Conservation (phyloP, 2,888 invertebrate genomes). For the Cancer borealis region DNA sequence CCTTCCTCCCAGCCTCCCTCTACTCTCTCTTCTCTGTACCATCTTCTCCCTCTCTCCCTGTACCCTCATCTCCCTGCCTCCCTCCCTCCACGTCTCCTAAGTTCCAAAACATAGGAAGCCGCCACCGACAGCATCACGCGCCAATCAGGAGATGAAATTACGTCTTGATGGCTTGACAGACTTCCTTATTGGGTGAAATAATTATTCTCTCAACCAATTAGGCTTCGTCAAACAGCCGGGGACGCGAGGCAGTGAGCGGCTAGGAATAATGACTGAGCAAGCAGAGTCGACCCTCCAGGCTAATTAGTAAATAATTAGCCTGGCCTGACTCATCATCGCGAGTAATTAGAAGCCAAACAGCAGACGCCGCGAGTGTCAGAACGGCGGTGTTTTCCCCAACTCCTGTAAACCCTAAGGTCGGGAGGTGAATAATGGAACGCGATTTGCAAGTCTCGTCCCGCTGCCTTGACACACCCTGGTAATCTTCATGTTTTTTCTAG, state of each 20-base stretch:
- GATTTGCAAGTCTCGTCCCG: background rate
- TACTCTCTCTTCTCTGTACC: background rate
- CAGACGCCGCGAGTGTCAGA: background rate
- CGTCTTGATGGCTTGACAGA: slow-evolving; percentile 52
- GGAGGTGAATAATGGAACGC: background rate
- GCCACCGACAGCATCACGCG: background rate
- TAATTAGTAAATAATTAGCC: slow-evolving; percentile 29
- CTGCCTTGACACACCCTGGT: background rate
- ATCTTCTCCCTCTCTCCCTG: background rate
- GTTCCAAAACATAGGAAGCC: slow-evolving; percentile 12
- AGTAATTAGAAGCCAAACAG: slow-evolving; percentile 15
- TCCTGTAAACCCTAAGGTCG: background rate
- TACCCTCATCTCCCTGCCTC: background rate
- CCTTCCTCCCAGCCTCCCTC: background rate
- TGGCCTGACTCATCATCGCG: background rate
- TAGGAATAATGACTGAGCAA: slow-evolving; percentile 9
- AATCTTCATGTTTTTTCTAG: background rate
- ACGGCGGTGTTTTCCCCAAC: background rate
- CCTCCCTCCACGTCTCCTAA: background rate
- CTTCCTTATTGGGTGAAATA: slow-evolving; percentile 56
- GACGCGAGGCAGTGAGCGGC: slow-evolving; percentile 3
- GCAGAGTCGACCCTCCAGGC: slow-evolving; percentile 2
- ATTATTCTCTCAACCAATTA: slow-evolving; percentile 45
- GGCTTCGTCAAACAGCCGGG: slow-evolving; percentile 48
- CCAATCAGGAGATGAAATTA: slow-evolving; percentile 52